Conservation (phyloP, 1,140 invertebrate species). For the Himalopsyche phryganea region DNA sequence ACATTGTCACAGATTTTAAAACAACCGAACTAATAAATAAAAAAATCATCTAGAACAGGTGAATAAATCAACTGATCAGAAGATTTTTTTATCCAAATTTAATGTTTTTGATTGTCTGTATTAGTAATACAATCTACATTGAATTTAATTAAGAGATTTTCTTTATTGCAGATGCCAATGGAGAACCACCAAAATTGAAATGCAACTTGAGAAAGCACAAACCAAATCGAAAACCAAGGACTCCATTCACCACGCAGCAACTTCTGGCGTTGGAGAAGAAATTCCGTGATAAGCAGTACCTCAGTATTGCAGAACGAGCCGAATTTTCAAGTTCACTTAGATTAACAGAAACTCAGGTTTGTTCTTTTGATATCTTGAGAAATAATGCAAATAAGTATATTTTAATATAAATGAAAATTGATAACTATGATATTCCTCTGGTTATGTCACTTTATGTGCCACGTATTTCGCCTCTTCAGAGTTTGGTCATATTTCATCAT, state of each 20-base stretch:
- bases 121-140: conserved; percentile 19
- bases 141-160: too few relatives aligned
- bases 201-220: conserved; percentile 92
- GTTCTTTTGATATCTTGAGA: too few relatives aligned
- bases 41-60: too few relatives aligned
- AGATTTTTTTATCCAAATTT: not conserved
- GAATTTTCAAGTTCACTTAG: conserved; percentile 93
- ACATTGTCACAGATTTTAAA: too few relatives aligned
- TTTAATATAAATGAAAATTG: too few relatives aligned
- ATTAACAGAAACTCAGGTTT: conserved; percentile 90
- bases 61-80: not conserved
- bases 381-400: too few relatives aligned
- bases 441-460: too few relatives aligned
- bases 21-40: too few relatives aligned
- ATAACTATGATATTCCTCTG: too few relatives aligned
- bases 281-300: conserved; percentile 93
- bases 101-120: not conserved
- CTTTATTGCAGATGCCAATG: conserved; percentile 58
- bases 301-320: conserved; percentile 93
- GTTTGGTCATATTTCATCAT: too few relatives aligned
- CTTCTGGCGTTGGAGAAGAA: conserved; percentile 91
- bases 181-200: conserved; percentile 79
- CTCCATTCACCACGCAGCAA: conserved; percentile 96
- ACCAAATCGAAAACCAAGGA: conserved; percentile 94
- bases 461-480: too few relatives aligned